Conservation (phyloP, 2,113 vertebrate species). For the Argyrosomus japonicus region DNA sequence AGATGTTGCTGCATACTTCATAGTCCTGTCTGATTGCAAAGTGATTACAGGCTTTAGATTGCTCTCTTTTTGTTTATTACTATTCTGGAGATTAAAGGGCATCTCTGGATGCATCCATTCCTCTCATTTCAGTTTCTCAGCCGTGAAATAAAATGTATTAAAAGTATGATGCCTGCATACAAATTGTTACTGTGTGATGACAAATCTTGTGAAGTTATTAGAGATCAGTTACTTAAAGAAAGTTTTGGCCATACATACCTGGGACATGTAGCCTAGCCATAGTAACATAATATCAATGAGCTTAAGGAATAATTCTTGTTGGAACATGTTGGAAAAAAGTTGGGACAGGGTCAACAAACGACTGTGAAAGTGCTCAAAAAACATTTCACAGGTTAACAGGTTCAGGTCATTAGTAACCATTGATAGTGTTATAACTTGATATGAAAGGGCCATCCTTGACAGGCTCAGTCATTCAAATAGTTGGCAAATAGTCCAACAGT, state of each 20-base stretch:
- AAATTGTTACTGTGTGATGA: slow-evolving; percentile 36
- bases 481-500: no score
- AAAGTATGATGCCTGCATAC: slow-evolving; percentile 47
- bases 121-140: slow-evolving; percentile 49
- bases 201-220: slow-evolving; percentile 28
- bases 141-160: slow-evolving; percentile 65
- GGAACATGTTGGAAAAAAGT: no score
- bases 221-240: slow-evolving; percentile 12
- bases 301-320: neutral
- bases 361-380: no score
- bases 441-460: no score
- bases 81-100: slow-evolving; percentile 66
- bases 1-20: slow-evolving; percentile 26
- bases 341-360: no score
- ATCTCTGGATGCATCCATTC: slow-evolving; percentile 38
- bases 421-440: no score
- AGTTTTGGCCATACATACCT: neutral
- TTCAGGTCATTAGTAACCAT: no score
- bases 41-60: slow-evolving; percentile 53
- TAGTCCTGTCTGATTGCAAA: slow-evolving; percentile 53
- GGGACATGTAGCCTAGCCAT: neutral
- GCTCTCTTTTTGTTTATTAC: slow-evolving; percentile 59
- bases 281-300: neutral
- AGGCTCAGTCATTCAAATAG: no score
- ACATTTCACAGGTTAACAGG: no score